Conservation (phyloP, 2,888 invertebrate genomes). For the Chydorus sphaericus region DNA sequence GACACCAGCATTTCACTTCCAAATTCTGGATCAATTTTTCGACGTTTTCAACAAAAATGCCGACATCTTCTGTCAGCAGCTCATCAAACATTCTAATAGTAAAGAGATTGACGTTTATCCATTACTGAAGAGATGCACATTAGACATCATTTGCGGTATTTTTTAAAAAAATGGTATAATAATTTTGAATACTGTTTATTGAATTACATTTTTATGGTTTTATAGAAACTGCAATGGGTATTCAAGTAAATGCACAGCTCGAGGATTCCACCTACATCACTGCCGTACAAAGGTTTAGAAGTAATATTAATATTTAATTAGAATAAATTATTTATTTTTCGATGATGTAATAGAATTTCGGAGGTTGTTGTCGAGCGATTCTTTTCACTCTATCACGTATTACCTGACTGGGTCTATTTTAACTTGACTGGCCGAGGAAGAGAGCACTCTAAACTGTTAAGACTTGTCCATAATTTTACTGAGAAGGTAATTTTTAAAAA, state of each 20-base stretch:
- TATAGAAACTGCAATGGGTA: background rate
- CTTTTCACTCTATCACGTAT: background rate
- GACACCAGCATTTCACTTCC: slow-evolving; percentile 10
- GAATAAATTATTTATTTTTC: background rate
- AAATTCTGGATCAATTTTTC: slow-evolving; percentile 1
- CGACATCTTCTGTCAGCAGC: background rate
- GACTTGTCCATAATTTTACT: slow-evolving; percentile 1
- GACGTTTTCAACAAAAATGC: slow-evolving; percentile 5
- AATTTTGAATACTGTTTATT: background rate
- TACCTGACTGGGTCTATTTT: background rate
- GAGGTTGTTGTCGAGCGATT: background rate
- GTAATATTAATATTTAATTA: background rate
- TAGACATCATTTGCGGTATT: slow-evolving; percentile 10
- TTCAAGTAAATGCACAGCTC: background rate
- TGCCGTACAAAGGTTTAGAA: background rate
- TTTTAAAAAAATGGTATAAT: background rate
- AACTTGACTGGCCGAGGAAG: background rate
- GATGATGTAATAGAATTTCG: background rate
- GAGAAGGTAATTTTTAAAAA: background rate
- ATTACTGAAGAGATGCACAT: background rate
- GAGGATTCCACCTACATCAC: background rate
- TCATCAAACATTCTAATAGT: background rate
- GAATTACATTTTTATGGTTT: background rate
- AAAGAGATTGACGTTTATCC: slow-evolving; percentile 3
- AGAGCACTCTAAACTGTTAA: background rate